Conservation (phyloP, 2,113 vertebrate species). For the Lanius ludovicianus region DNA sequence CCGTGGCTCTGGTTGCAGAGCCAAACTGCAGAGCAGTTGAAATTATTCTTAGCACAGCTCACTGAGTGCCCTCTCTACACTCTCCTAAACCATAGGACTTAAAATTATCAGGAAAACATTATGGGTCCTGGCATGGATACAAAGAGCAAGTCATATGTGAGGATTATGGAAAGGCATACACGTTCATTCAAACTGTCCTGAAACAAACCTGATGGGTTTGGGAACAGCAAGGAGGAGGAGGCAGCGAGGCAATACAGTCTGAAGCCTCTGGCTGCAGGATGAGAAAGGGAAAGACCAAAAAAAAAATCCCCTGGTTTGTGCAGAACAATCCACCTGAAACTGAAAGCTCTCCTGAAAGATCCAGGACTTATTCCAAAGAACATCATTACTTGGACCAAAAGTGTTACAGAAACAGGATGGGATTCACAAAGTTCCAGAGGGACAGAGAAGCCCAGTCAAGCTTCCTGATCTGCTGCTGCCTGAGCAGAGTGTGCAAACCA, state of each 20-base stretch:
- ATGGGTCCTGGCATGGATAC: not conserved
- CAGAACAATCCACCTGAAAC: not conserved
- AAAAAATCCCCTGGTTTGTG: not conserved
- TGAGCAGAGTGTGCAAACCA: not conserved
- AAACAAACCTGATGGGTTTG: not conserved
- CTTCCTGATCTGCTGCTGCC: not conserved
- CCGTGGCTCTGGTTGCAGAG: constrained; percentile 49
- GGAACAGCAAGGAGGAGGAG: not conserved
- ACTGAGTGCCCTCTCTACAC: constrained; percentile 36
- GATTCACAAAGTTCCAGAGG: not conserved
- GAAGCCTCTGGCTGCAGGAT: not conserved
- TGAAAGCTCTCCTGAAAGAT: not conserved
- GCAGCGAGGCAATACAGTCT: not conserved
- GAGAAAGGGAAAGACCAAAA: not conserved
- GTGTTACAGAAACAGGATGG: not conserved
- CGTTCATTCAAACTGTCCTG: not conserved
- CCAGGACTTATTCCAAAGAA: not conserved
- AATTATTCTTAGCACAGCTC: constrained; percentile 66
- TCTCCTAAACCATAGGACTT: constrained; percentile 31
- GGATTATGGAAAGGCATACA: not conserved
- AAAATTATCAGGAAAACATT: constrained; percentile 42
- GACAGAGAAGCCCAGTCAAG: not conserved
- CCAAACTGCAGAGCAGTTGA: constrained; percentile 58
- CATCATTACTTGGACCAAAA: not conserved
- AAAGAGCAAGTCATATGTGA: not conserved